Conservation (phyloP, 2,113 vertebrate genomes). For the Campylorhamphus procurvoides region DNA sequence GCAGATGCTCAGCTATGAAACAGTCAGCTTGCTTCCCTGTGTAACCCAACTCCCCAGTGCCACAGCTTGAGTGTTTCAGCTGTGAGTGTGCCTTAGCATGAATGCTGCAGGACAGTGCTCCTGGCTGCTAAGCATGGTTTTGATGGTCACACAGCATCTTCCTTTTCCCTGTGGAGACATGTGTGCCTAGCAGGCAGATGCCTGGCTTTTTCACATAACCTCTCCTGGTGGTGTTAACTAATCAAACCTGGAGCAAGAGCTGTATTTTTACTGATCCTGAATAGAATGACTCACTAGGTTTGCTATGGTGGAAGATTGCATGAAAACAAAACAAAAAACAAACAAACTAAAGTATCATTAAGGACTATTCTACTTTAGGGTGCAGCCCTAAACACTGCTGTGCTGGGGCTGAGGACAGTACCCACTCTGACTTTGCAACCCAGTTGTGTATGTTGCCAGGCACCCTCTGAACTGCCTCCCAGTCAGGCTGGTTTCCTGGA, state of each 20-base stretch:
- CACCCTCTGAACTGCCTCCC: background rate
- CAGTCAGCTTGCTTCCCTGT: background rate
- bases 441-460: background rate
- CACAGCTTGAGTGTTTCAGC: background rate
- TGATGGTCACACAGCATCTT: background rate
- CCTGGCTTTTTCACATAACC: background rate
- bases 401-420: background rate
- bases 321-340: too few species aligned
- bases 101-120: background rate
- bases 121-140: slow-evolving; percentile 23
- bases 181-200: background rate
- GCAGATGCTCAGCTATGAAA: background rate
- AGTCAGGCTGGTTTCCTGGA: background rate
- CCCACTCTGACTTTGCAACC: too few species aligned
- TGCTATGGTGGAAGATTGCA: background rate
- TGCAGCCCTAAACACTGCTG: background rate
- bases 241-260: background rate
- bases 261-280: background rate
- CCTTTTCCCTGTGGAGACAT: background rate
- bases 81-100: slow-evolving; percentile 17
- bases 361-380: background rate
- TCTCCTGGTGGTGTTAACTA: background rate
- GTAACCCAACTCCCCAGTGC: slow-evolving; percentile 1
- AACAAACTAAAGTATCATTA: background rate
- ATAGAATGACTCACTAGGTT: too few species aligned